Percentiles rank a stretch among this genome's conserved stretches.
Conservation (phyloP, 2,888 invertebrate species). For the Machimus rusticus region DNA sequence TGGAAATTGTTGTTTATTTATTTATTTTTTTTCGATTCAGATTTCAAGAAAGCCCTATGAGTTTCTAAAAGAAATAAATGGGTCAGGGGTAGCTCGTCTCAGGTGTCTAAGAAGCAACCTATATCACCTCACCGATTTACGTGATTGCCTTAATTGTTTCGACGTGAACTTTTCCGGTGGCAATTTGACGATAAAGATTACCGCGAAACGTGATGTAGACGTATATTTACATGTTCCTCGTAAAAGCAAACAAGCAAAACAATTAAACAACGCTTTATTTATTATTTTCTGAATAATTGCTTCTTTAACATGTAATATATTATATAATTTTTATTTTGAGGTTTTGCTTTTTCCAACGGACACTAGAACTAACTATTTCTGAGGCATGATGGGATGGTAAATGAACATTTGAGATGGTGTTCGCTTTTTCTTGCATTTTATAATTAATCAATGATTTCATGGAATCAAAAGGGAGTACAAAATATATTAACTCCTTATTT, state of each 20-base stretch:
- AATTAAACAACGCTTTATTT: neutral
- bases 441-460: neutral
- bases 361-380: neutral
- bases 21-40: neutral
- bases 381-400: neutral
- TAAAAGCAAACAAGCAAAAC: neutral
- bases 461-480: neutral
- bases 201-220: neutral
- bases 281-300: neutral
- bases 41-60: neutral
- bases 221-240: neutral
- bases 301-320: neutral
- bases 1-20: neutral
- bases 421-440: neutral
- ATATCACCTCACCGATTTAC: neutral
- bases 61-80: neutral
- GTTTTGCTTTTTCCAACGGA: neutral
- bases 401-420: neutral
- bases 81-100: neutral
- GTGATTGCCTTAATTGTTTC: neutral
- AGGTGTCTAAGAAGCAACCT: neutral
- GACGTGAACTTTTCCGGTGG: neutral
- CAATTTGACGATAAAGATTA: neutral
- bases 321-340: neutral
- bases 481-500: too few relatives aligned